Base-by-base conservation (phyloP, 1,140 invertebrate genomes). In the Oryctes rhinoceros region DNA sequence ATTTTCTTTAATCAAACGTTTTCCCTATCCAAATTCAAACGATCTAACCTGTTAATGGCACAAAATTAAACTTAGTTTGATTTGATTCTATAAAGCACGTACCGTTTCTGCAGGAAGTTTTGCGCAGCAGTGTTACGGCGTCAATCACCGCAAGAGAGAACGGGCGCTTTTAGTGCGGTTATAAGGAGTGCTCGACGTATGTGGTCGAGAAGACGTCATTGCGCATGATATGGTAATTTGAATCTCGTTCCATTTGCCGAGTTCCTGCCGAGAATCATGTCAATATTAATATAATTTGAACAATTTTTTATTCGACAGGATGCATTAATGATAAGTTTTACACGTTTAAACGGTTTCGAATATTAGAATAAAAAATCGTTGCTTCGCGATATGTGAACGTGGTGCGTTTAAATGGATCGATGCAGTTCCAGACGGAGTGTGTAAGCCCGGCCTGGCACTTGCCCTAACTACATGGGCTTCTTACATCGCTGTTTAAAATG, bases 221-320 rank as follows among this genome's bases (percentile, higher is more conserved):
- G 65, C 65, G 65, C 65, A 71, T 35, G 65, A 71, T 35, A 44
- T 44, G 5, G 65, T 71, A 71, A 71, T 71, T 71, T 30, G 65
- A 71, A 71, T 71, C 35, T 35, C 24, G 65, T 9, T 71, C 18
- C 53, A 59, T 59, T 59, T 59, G 53, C 15, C 53, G 15, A 59
- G 53, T 59, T 59, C 53, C 53, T 59, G 53, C 15, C 18, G 53
- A 4, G n/a, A 59, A 59, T 59, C 53, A 59, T 59, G 53, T 59
- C 53, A 59, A n/a, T 59, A 59, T 59, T 59, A n/a, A 18, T 59
- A 59, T 18, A n/a, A 18, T 59, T 18, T 59, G 15, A 59, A n/a
- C 53, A 59, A 7, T 18, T 59, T 59, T 18, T 18, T 15, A n/a
- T 59, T 18, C n/a, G n/a, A 59, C 18, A 59, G 18, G 53, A 59